Base-by-base conservation (phyloP, 2,797 vertebrate genomes). In the Eupleurogrammus muticus region DNA sequence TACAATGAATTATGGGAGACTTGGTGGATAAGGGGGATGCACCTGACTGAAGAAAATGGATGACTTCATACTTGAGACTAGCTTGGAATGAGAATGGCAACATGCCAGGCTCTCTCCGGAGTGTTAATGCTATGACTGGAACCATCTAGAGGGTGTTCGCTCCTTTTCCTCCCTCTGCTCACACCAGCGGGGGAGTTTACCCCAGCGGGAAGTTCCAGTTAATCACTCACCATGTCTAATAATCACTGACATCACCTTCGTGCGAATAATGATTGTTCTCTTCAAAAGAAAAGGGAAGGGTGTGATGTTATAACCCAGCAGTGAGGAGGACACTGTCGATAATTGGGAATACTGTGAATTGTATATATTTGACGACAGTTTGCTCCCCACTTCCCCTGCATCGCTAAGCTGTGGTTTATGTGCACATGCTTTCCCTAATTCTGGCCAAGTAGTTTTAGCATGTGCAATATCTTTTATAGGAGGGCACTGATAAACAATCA, bases 61-160 rank as follows among this genome's bases (percentile, higher is more conserved):
- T 21, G 19, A 36, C 38, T 14, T 62, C 3, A 35, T 11, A 38
- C 5, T 48, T 1, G 0, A 21, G 32, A 36, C 16, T 9, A 52
- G 16, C 36, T 51, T 16, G 12, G 6, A 60, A 14, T 54, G 5
- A 47, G 5, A 64, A 20, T 32, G 21, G 59, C 0, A 7, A 23
- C 19, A 47, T 55, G 34, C 36, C 58, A 63, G 21, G 44, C 8
- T 3, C 66, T 59, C 52, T 69, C 63, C 59, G 55, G 71, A 66
- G 49, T 66, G 36, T 55, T 71, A 66, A 79, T 76, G 40, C 66
- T 28, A 19, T 5, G 4, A 13, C 14, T 57, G 23, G 3, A 16
- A 35, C 12, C 2, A 23, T 10, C 8, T 46, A 0, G 3, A 3
- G 13, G 56, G 21, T 40, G 56, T 13, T 42, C 17, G 20, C 38